Evolutionary conservation across 2,888 invertebrate species (phyloP).

Genomic region (Orthosia gracilis): DNA sequence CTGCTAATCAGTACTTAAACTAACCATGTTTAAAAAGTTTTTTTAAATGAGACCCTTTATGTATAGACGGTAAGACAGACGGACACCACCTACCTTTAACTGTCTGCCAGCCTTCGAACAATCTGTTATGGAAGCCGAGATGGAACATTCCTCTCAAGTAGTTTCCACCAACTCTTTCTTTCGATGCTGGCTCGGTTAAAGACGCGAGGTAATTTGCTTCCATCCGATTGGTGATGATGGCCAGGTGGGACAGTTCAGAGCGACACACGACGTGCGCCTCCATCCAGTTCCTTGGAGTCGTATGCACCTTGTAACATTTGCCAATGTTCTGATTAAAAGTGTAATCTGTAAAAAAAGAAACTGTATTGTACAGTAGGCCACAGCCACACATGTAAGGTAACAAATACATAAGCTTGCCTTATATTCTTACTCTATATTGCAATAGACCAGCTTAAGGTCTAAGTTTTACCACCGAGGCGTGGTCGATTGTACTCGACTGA

Average conservation of each 20-base stretch:
- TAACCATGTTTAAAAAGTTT: no score
- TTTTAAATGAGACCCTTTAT: no score
- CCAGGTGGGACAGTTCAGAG: slow-evolving; percentile 68
- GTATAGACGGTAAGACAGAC: not conserved
- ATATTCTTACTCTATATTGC: no score
- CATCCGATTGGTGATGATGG: slow-evolving; percentile 73
- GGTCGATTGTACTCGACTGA: not conserved
- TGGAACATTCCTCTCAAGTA: slow-evolving; percentile 57
- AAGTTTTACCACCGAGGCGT: not conserved
- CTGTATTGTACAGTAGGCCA: not conserved
- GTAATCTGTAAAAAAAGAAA: slow-evolving; percentile 74
- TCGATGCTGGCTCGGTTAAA: slow-evolving; percentile 24
- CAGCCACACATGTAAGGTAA: not conserved
- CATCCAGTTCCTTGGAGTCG: slow-evolving; percentile 77
- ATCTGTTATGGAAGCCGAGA: slow-evolving; percentile 71
- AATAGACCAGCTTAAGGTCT: no score
- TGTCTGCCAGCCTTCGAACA: slow-evolving; percentile 71
- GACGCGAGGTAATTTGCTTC: slow-evolving; percentile 46
- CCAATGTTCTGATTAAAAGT: slow-evolving; percentile 69
- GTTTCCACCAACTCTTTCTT: slow-evolving; percentile 27
- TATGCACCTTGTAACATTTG: slow-evolving; percentile 83
- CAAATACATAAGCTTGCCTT: not conserved
- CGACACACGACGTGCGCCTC: slow-evolving; percentile 78
- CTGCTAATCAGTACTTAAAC: no score
- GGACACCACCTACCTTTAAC: slow-evolving; percentile 71